A percentile compares a stretch with the other conserved stretches of the same genome.
Evolutionary conservation across 2,797 vertebrate species (phyloP).

Genomic region (Gymnodraco acuticeps): DNA sequence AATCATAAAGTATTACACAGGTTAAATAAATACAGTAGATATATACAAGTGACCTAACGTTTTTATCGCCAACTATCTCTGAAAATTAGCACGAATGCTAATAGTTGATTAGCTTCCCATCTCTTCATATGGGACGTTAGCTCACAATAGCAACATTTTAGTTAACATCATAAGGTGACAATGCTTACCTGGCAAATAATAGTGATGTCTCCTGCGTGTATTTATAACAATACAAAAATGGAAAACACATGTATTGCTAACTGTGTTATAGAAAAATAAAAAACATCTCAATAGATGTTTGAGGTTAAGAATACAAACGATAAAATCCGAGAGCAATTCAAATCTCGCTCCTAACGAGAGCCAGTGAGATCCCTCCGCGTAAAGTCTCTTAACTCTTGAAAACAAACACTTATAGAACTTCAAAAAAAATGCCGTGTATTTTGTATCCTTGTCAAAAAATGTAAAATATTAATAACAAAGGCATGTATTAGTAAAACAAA

Average conservation of each 20-base stretch:
- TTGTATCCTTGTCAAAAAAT: accelerated
- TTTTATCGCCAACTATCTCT: neutral
- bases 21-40: neutral
- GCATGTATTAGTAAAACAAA: accelerated
- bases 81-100: neutral
- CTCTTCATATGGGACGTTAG: neutral
- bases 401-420: neutral
- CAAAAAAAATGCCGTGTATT: accelerated
- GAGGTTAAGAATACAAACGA: neutral
- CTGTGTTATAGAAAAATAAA: conserved; percentile 8
- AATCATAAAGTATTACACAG: neutral
- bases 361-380: conserved; percentile 52
- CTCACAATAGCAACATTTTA: neutral
- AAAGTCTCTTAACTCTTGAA: neutral
- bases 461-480: neutral
- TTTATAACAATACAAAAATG: neutral
- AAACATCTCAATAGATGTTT: neutral
- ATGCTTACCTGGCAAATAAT: conserved; percentile 55
- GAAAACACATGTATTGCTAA: neutral
- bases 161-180: neutral
- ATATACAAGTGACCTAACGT: neutral
- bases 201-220: neutral
- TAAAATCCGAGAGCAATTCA: conserved; percentile 42
- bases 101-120: neutral
- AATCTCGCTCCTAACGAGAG: conserved; percentile 66